Base-by-base conservation (phyloP, 2,113 vertebrate species). In the Mola mola region DNA sequence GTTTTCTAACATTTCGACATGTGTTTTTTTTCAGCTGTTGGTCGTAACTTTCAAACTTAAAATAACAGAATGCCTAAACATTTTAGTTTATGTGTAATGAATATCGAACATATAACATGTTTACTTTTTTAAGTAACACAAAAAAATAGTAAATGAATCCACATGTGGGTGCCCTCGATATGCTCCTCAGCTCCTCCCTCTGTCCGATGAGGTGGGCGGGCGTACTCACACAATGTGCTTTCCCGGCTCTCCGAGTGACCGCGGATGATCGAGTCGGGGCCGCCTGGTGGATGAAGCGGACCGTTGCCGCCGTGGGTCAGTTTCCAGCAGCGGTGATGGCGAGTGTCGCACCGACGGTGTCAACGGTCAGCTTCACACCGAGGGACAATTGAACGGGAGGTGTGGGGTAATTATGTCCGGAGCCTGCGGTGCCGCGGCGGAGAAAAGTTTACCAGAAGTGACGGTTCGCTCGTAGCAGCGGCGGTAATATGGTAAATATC, bases 401-500 rank as follows among this genome's bases (percentile, higher is more conserved):
- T 24, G 60, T 52, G 8, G 42, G 48, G 8, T 52, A 53, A 65
- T 63, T 78, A 88, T 86, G 89, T 34, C 36, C 63, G 64, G 61
- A 66, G 50, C 46, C 48, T 10, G 47, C 21, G 29, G 34, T 22
- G 52, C 51, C 55, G 71, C 63, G 58, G 63, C 7, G 58, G 72
- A 66, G 64, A 79, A 89, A 91, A 90, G 78, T 91, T 91, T 29
- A 50, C 10, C 48, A 33, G 75, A 78, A 89, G 78, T 73, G 3
- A 34, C 67, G 42, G 52, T 2, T 22, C 68, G 16, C 20, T 50
- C 3, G 4, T 46, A 61, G 7, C 72, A 24, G 19, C 52, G 44
- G 52, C 28, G 60, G 6, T 29, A 66, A 80, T 0, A 91, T 91
- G 89, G 89, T 91, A 89, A 89, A 76, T 78, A 79, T 61, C 11